These are phyloP conservation scores for Lophura swinhoii DNA, from an alignment of 2,797 vertebrate genomes.

Conservation along the genomic window DNA sequence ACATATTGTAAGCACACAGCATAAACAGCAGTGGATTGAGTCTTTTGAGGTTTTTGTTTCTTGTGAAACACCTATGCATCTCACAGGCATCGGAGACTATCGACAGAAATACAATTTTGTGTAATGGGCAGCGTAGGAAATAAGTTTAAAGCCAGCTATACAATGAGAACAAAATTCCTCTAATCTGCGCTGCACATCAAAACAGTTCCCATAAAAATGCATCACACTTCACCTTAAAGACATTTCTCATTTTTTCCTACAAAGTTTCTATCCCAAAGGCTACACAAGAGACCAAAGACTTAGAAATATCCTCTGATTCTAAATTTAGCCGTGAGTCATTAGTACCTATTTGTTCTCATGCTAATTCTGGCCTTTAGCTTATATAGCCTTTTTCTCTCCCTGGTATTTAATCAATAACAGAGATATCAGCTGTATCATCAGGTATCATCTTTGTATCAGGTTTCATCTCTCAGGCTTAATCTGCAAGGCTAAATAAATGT, in stretches of 20 bases:
- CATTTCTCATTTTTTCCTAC: not conserved
- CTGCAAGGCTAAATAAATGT: not conserved
- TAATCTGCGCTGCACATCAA: too few species aligned
- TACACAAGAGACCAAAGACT: not conserved
- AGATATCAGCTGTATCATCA: not conserved
- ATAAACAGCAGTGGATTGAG: not conserved
- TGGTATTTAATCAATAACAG: not conserved
- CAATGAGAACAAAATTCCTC: not conserved
- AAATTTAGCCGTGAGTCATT: not conserved
- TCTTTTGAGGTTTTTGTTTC: not conserved
- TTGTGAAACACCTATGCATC: not conserved
- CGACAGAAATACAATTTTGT: not conserved
- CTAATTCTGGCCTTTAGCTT: not conserved
- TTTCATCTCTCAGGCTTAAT: not conserved
- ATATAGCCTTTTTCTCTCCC: not conserved
- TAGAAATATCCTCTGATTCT: not conserved
- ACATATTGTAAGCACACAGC: fast-evolving
- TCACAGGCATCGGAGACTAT: not conserved
- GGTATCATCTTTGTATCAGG: not conserved
- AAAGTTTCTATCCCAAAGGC: not conserved
- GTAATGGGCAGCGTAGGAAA: fast-evolving
- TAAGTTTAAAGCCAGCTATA: not conserved
- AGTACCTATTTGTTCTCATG: not conserved
- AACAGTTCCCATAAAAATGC: not conserved
- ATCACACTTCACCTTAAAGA: not conserved